Conservation (phyloP, 53 echinoderm and acorn worm species). For the Antedon mediterranea region DNA sequence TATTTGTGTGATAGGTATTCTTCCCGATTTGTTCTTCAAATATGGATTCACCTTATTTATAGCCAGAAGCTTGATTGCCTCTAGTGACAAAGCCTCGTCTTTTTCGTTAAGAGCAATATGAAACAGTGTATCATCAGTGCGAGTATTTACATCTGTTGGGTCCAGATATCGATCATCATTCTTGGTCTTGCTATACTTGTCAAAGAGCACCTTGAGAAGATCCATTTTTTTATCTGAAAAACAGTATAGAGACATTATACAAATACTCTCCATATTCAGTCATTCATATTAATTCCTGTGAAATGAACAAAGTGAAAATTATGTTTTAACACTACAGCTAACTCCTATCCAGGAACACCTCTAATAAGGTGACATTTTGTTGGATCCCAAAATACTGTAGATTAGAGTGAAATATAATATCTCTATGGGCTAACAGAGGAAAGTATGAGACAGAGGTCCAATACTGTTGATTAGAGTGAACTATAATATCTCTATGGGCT, state of each 20-base stretch:
- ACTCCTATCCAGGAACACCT: too few relatives aligned
- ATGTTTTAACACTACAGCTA: too few relatives aligned
- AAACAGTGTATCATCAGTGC: conserved; percentile 29
- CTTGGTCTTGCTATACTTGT: conserved; percentile 9
- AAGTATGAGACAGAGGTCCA: too few relatives aligned
- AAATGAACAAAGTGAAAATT: neutral
- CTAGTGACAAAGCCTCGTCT: conserved; percentile 19
- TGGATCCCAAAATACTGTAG: too few relatives aligned
- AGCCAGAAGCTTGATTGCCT: conserved; percentile 31
- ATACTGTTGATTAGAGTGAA: too few relatives aligned
- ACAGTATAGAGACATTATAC: neutral
- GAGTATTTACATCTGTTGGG: conserved; percentile 7
- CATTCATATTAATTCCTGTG: neutral
- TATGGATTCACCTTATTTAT: conserved; percentile 27
- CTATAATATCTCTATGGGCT: too few relatives aligned
- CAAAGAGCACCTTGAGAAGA: conserved; percentile 27
- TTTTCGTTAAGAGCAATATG: conserved; percentile 30
- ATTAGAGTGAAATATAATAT: too few relatives aligned
- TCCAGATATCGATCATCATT: conserved; percentile 15
- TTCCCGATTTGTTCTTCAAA: conserved; percentile 25
- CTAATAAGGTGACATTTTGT: too few relatives aligned
- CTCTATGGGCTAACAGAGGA: too few relatives aligned
- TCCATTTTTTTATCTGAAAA: conserved; percentile 27
- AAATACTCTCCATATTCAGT: too few relatives aligned
- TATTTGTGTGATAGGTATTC: conserved; percentile 25